Conservation (phyloP, 2,888 invertebrate genomes). For the Lepidochrysops patricia region DNA sequence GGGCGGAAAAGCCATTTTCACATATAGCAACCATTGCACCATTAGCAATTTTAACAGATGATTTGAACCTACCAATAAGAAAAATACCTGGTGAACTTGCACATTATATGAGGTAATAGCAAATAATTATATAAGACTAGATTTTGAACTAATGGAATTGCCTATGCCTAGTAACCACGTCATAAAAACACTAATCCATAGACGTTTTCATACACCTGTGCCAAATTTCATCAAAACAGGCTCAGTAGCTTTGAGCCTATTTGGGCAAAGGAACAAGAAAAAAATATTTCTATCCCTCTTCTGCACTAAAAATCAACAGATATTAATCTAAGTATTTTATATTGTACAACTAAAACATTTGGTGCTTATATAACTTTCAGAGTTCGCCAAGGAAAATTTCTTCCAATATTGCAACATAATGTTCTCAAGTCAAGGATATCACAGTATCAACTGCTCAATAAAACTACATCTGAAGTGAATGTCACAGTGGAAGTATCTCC, state of each 20-base stretch:
- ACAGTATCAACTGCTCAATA: slow-evolving; percentile 81
- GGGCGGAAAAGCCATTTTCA: slow-evolving; percentile 73
- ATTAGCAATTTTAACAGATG: slow-evolving; percentile 85
- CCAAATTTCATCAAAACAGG: no score
- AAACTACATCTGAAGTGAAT: slow-evolving; percentile 75
- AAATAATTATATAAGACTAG: background rate
- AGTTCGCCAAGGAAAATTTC: slow-evolving; percentile 77
- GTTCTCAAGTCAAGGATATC: slow-evolving; percentile 85
- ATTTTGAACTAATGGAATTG: no score
- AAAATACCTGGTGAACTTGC: slow-evolving; percentile 82
- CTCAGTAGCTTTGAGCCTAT: no score
- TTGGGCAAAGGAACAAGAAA: no score
- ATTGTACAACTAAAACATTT: background rate
- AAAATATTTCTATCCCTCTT: no score
- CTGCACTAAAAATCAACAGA: no score
- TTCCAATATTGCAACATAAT: slow-evolving; percentile 90
- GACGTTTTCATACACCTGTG: no score
- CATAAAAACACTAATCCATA: no score
- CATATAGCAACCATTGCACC: slow-evolving; percentile 84
- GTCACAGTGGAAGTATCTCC: slow-evolving; percentile 83
- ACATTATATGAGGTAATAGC: slow-evolving; percentile 71
- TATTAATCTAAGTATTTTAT: no score
- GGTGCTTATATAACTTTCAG: slow-evolving; percentile 57
- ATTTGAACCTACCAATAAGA: slow-evolving; percentile 76
- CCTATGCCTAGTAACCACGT: no score